phyloP scores from a whole-genome alignment of 2,888 invertebrate species.

The Lepidochrysops patricia region DNA sequence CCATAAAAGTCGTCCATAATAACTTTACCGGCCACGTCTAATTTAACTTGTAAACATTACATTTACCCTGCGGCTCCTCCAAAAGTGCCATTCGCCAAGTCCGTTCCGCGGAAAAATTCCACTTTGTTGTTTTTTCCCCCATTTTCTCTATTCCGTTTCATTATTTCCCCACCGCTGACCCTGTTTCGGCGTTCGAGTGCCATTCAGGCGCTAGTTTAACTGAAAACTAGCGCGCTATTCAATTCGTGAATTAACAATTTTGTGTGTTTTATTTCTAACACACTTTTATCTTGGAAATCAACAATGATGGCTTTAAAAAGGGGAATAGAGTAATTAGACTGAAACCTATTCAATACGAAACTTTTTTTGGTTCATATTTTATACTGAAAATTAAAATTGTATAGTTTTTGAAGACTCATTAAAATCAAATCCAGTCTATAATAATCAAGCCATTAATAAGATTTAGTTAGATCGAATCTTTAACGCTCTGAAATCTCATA shows the following conservation, averaged over 20 bases:
- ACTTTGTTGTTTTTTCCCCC: constrained; percentile 32
- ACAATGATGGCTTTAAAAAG: neutral
- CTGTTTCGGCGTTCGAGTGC: constrained; percentile 29
- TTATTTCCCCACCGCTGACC: constrained; percentile 47
- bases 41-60: constrained; percentile 70
- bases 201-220: constrained; percentile 10
- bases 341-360: neutral
- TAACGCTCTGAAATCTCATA: too few species aligned
- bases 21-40: constrained; percentile 57
- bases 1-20: constrained; percentile 24
- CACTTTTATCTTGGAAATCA: neutral
- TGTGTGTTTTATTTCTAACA: neutral
- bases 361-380: too few species aligned
- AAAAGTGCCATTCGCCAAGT: constrained; percentile 11
- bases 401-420: too few species aligned
- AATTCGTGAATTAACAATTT: constrained; percentile 6
- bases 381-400: too few species aligned
- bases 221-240: constrained; percentile 1
- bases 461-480: too few species aligned
- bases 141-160: constrained; percentile 32
- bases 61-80: constrained; percentile 37
- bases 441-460: too few species aligned
- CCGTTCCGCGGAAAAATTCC: constrained; percentile 4
- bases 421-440: too few species aligned
- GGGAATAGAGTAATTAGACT: neutral